These are phyloP conservation scores for Grallaria varia DNA, from an alignment of 2,113 vertebrate genomes.

Conservation along the genomic window DNA sequence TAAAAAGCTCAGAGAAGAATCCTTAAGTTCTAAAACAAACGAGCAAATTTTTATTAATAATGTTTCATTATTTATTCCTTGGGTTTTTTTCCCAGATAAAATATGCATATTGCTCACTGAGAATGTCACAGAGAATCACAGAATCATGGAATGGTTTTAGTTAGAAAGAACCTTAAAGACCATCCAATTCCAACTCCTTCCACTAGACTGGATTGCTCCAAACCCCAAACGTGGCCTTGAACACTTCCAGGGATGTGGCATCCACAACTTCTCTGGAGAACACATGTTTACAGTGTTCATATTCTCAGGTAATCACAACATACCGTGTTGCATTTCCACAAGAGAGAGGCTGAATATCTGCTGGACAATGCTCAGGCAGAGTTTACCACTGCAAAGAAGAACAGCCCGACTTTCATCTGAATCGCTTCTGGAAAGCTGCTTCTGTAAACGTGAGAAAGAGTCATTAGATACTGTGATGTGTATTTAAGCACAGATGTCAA, in stretches of 20 bases:
- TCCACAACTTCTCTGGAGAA: not conserved
- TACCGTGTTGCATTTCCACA: slow-evolving; percentile 92
- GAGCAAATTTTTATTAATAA: not conserved
- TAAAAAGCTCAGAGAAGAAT: not conserved
- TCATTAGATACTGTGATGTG: not conserved
- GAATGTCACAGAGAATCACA: not conserved
- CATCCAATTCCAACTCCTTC: not conserved
- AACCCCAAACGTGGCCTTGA: not conserved
- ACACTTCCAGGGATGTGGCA: not conserved
- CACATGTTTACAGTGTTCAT: not conserved
- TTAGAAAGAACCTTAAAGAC: not conserved
- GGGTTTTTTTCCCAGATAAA: not conserved
- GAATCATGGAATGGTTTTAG: not conserved
- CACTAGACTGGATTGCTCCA: not conserved
- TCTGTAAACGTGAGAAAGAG: slow-evolving; percentile 69
- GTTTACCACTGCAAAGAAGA: slow-evolving; percentile 87
- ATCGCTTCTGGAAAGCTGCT: slow-evolving; percentile 79
- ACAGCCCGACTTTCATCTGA: slow-evolving; percentile 81
- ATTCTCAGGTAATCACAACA: not conserved
- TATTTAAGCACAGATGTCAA: not conserved
- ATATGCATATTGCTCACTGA: not conserved
- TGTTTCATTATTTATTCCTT: not conserved
- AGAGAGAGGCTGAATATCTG: slow-evolving; percentile 85
- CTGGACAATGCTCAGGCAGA: slow-evolving; percentile 80
- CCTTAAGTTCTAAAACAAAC: not conserved